Conservation (phyloP, 1,140 invertebrate genomes). For the Reticulitermes speratus region DNA sequence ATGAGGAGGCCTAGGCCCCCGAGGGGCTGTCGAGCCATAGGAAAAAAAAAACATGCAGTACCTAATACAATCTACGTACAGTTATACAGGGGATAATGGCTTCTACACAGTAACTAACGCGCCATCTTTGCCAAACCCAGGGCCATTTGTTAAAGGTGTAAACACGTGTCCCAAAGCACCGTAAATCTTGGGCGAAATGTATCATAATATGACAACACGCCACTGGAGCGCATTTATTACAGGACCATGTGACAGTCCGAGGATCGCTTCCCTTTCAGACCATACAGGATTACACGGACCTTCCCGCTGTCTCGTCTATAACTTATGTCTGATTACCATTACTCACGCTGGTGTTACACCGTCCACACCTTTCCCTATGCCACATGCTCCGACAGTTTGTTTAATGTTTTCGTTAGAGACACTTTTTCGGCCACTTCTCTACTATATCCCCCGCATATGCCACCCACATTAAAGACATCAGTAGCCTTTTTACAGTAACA, state of each 20-base stretch:
- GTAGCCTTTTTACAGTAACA: neutral
- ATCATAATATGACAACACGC: neutral
- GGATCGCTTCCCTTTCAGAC: neutral
- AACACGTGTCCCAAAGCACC: neutral
- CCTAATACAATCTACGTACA: neutral
- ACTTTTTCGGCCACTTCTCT: neutral
- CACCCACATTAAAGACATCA: neutral
- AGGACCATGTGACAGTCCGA: neutral
- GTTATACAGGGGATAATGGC: neutral
- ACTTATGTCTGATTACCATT: neutral
- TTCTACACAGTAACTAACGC: neutral
- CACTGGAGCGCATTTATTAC: neutral
- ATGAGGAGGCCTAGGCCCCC: too few relatives aligned
- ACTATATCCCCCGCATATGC: neutral
- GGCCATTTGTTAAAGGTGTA: neutral
- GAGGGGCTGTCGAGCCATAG: too few relatives aligned
- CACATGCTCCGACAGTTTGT: neutral
- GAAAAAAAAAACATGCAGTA: too few relatives aligned
- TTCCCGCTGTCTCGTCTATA: neutral
- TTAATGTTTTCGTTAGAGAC: neutral
- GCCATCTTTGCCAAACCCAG: neutral
- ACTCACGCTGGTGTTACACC: neutral
- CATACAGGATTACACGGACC: neutral
- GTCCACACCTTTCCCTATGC: neutral
- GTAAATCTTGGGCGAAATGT: neutral